These are phyloP conservation scores for Agrilus mali DNA, from an alignment of 2,888 invertebrate genomes.

Conservation along the genomic window DNA sequence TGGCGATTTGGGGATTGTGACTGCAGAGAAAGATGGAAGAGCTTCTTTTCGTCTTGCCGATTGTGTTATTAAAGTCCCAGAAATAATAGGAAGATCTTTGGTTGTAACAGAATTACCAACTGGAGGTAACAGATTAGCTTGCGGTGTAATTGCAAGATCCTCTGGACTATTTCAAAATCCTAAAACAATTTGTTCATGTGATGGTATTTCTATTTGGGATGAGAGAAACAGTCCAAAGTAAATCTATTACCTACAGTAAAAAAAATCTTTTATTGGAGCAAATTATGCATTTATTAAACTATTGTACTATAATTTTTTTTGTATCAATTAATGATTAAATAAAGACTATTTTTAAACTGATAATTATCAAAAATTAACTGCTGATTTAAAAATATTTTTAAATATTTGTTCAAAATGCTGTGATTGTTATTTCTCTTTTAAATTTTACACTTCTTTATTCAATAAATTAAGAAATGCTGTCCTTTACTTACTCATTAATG, in stretches of 20 bases:
- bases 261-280: no score
- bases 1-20: slow-evolving; percentile 55
- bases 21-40: slow-evolving; percentile 47
- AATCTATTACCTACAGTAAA: slow-evolving; percentile 21
- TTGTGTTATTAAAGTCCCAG: slow-evolving; percentile 48
- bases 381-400: no score
- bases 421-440: no score
- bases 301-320: no score
- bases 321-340: no score
- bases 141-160: slow-evolving; percentile 80
- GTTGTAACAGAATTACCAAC: slow-evolving; percentile 53
- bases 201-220: slow-evolving; percentile 83
- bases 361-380: no score
- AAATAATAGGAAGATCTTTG: slow-evolving; percentile 67
- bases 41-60: slow-evolving; percentile 53
- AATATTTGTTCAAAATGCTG: no score
- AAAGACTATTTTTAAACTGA: no score
- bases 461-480: no score
- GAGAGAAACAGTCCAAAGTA: slow-evolving; percentile 51
- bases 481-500: no score
- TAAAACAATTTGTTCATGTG: slow-evolving; percentile 81
- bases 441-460: no score
- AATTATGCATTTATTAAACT: no score
- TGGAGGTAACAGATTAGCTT: slow-evolving; percentile 48
- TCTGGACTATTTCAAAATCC: slow-evolving; percentile 78